A percentile compares a stretch with the other conserved stretches of the same genome.
Evolutionary conservation across 2,888 invertebrate species (phyloP).

Genomic region (Cyclophora albipunctata): DNA sequence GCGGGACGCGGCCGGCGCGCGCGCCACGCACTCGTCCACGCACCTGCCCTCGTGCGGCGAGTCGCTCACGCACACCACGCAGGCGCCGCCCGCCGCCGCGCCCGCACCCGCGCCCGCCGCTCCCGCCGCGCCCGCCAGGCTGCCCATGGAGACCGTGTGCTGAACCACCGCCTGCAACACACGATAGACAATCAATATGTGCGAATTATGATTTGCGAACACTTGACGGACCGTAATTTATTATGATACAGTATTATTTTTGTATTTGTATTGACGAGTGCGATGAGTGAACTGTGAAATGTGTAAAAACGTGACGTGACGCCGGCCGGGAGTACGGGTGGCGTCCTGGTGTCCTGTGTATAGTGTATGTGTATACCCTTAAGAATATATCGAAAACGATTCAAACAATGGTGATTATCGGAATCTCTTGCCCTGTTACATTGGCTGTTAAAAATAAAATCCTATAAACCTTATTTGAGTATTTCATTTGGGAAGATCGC

Average conservation of each 20-base stretch:
- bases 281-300: constrained; percentile 27
- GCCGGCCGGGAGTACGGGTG: constrained; percentile 5
- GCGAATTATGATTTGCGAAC: constrained; percentile 20
- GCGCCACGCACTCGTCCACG: constrained; percentile 82
- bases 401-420: constrained; percentile 19
- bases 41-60: constrained; percentile 88
- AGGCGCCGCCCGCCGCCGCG: constrained; percentile 79
- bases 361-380: neutral
- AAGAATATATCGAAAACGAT: constrained; percentile 1
- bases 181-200: constrained; percentile 29
- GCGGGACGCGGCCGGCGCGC: constrained; percentile 55
- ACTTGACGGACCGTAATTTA: constrained; percentile 33
- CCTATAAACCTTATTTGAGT: constrained; percentile 11
- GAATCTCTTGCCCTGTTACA: constrained; percentile 49
- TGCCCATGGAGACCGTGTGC: constrained; percentile 79
- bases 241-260: constrained; percentile 61
- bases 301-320: constrained; percentile 15
- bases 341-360: neutral
- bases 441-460: constrained; percentile 53
- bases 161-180: constrained; percentile 32
- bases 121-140: constrained; percentile 70
- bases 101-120: constrained; percentile 73
- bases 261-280: constrained; percentile 50
- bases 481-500: constrained; percentile 21
- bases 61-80: constrained; percentile 81